These are phyloP conservation scores for Cygnus olor DNA, from an alignment of 2,797 vertebrate genomes.

Conservation along the genomic window DNA sequence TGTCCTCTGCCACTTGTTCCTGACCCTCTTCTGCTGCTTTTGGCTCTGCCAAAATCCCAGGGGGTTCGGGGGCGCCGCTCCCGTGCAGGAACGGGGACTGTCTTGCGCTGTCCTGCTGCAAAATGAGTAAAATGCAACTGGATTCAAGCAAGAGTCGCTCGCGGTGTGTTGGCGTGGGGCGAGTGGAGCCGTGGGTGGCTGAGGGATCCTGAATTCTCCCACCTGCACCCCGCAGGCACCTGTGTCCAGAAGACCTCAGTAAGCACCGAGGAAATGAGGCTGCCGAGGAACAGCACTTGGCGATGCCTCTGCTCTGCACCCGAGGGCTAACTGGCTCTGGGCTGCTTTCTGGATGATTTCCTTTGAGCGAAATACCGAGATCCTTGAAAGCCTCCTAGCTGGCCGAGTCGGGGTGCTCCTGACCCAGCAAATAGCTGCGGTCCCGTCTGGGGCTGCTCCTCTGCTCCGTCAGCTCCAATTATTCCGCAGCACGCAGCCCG, in stretches of 20 bases:
- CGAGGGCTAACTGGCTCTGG: not conserved
- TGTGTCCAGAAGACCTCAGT: not conserved
- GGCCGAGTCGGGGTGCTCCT: fast-evolving
- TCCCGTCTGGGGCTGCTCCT: not conserved
- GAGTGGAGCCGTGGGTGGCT: not conserved
- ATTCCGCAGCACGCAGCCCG: not conserved
- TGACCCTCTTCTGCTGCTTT: not conserved
- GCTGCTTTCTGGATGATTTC: constrained; percentile 4
- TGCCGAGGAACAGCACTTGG: fast-evolving
- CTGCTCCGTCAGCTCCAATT: constrained; percentile 29
- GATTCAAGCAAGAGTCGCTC: fast-evolving
- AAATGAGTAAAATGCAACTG: fast-evolving
- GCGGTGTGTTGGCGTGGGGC: fast-evolving
- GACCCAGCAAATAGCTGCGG: not conserved
- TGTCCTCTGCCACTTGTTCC: not conserved
- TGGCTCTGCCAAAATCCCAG: fast-evolving
- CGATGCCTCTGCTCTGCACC: fast-evolving
- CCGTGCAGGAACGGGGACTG: fast-evolving
- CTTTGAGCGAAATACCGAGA: not conserved
- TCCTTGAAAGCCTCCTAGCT: not conserved
- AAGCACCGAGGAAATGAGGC: not conserved
- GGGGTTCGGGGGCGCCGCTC: fast-evolving
- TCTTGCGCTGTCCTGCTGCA: fast-evolving
- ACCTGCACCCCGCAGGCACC: fast-evolving
- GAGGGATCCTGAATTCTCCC: not conserved